These are phyloP conservation scores for Pholis gunnellus DNA, from an alignment of 2,113 vertebrate species.

Conservation along the genomic window DNA sequence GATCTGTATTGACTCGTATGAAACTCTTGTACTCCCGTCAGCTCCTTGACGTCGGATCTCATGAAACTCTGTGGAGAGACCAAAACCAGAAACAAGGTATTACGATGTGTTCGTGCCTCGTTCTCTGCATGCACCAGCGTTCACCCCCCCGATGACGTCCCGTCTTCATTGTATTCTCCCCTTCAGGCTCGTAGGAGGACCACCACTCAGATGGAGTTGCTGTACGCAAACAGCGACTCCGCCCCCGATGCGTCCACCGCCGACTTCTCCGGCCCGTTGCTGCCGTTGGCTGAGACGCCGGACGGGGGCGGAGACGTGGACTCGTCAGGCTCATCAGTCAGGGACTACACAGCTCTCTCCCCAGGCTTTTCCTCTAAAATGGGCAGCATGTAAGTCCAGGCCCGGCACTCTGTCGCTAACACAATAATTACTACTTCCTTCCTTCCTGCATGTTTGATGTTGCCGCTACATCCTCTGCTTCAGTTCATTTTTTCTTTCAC, in stretches of 20 bases:
- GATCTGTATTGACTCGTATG: background rate
- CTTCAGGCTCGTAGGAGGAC: constrained; percentile 93
- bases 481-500: constrained; percentile 5
- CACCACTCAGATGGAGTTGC: constrained; percentile 96
- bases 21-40: constrained; percentile 55
- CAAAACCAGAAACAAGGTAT: constrained; percentile 94
- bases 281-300: constrained; percentile 85
- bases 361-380: constrained; percentile 93
- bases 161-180: background rate
- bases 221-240: constrained; percentile 93
- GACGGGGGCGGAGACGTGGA: constrained; percentile 84
- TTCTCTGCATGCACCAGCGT: fast-evolving
- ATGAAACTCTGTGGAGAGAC: constrained; percentile 94
- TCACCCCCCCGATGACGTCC: background rate
- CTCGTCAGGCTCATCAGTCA: constrained; percentile 85
- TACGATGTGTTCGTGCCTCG: background rate
- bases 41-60: constrained; percentile 90
- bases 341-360: constrained; percentile 87
- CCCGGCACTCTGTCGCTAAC: constrained; percentile 51
- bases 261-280: constrained; percentile 82
- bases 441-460: constrained; percentile 56
- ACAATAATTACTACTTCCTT: background rate
- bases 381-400: constrained; percentile 95
- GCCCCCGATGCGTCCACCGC: constrained; percentile 81
- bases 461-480: constrained; percentile 33